Evolutionary conservation across 2,797 vertebrate genomes (phyloP).

Genomic region (Tenualosa ilisha): DNA sequence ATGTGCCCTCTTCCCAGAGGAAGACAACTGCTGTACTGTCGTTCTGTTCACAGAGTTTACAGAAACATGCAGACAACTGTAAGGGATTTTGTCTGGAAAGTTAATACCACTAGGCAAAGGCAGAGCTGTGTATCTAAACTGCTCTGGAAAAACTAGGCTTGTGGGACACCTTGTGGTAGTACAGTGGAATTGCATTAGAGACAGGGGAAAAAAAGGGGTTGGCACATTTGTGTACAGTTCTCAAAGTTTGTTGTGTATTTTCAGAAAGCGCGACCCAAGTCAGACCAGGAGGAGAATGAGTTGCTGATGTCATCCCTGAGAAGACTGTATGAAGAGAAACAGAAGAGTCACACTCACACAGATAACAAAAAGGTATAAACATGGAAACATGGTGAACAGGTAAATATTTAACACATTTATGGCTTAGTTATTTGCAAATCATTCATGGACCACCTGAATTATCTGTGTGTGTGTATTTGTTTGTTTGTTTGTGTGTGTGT

Average conservation of each 20-base stretch:
- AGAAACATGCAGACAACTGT: background rate
- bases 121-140: too few relatives aligned
- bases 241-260: constrained; percentile 35
- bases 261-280: constrained; percentile 87
- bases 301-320: constrained; percentile 85
- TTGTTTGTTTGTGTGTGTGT: background rate
- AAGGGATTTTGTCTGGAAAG: background rate
- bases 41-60: background rate
- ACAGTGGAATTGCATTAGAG: background rate
- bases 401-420: background rate
- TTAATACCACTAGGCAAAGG: background rate
- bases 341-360: constrained; percentile 82
- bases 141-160: background rate
- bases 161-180: background rate
- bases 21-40: background rate
- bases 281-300: constrained; percentile 93
- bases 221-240: background rate
- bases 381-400: background rate
- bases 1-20: background rate
- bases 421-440: background rate
- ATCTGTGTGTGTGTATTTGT: constrained; percentile 12
- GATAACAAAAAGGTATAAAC: constrained; percentile 79
- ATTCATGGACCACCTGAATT: background rate
- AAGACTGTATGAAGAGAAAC: constrained; percentile 88
- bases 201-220: background rate